Base-by-base conservation (phyloP, 2,113 vertebrate genomes). In the Synodontis membranacea region DNA sequence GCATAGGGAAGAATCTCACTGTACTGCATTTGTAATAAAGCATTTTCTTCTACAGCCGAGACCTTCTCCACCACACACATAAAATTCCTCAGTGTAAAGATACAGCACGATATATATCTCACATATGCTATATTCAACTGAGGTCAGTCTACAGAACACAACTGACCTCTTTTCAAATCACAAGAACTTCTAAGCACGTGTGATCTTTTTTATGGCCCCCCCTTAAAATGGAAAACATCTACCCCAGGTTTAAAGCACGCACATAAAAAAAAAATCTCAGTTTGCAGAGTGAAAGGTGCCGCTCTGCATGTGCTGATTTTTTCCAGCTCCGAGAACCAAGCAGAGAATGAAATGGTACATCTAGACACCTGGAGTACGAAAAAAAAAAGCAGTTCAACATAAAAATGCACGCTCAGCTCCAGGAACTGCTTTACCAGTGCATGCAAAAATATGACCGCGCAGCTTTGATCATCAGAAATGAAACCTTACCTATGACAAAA, bases 391-490 rank as follows among this genome's bases (percentile, higher is more conserved):
- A 19, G 21, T 66, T n/a, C 72, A 78, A 54, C 72, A 64, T 62
- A 15, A 78, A 84, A 76, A 62, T 44, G 23, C 44, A n/a, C 3
- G 12, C 60, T 62, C 28, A 34, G 48, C 68, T 74, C 15, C 15
- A 5, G n/a, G n/a, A 44, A 11, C 15, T 70, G 66, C 25, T 58
- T 52, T 76, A 46, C 4, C 9, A 34, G 21, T 46, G 54, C 34
- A 56, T 56, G 52, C 70, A 60, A 31, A 23, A 58, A 46, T 42
- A 62, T 23, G 64, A 14, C 42, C 84, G 25, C 6, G 28, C 54
- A 44, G 58, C 52, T 85, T 85, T 85, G 54, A 85, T 80, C 75
- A 80, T 15, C 74, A 60, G 21, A 85, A 66, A 85, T 84, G 28
- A 79, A 76, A 79, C 54, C 52, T 60, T 39, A 60, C 25, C 23